Base-by-base conservation (phyloP, 2,888 invertebrate genomes). In the Cephus pulcher region DNA sequence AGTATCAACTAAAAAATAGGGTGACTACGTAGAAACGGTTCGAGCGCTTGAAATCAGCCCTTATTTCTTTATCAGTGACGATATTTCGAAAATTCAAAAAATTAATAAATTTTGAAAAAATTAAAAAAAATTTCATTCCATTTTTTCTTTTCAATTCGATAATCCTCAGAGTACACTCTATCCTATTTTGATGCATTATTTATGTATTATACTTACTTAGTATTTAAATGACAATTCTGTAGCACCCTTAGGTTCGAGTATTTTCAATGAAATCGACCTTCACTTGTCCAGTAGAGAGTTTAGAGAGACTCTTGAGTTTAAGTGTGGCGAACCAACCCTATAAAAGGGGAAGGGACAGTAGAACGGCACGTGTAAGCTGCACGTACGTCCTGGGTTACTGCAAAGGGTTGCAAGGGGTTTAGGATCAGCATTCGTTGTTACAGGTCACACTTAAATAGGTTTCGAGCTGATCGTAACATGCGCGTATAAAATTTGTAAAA, bases 361-460 rank as follows among this genome's bases (percentile, higher is more conserved):
- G 86, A 69, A 82, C 76, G 74, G 70, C 70, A 81, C 77, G 75
- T 85, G 83, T 81, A 85, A 88, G 88, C 88, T 88, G 89, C 88
- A 87, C 80, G 86, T 78, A 56, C 69, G 76, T 15, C 4, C 71
- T 30, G 40, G 40, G 23, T 23, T 56, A 23, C 40, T 56, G 40
- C 23, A 23, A 56, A 56, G 40, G 40, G 71, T 71, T 71, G 70
- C 70, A 86, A 86, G 82, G 86, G 87, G 84, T 85, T 80, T 30
- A 69, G 86, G 85, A 85, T 83, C 82, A 81, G 83, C 84, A 85
- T 85, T 84, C 85, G 87, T 87, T 87, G 86, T 85, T 82, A 85
- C 84, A 86, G 87, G 87, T 88, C 30, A 88, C 89, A 87, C 87
- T 89, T 88, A 84, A 85, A 83, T 81, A 84, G 84, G 81, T 84